Evolutionary conservation across 2,888 invertebrate species (phyloP).

Genomic region (Yponomeuta plumbellus): DNA sequence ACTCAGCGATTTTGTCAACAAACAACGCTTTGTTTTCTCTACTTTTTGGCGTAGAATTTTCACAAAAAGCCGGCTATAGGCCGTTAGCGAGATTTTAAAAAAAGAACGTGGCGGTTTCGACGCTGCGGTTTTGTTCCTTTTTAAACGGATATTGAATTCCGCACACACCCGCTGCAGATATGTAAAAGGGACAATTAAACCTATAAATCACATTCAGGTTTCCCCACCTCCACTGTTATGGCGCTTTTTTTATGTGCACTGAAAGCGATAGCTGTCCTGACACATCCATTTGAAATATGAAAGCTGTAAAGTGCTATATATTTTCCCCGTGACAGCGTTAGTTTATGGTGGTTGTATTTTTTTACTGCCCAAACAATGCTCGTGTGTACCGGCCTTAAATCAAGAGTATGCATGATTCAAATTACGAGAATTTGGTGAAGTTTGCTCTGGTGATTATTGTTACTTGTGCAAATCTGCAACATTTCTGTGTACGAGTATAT

Average conservation of each 20-base stretch:
- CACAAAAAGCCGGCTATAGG: slow-evolving; percentile 19
- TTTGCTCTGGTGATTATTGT: no score
- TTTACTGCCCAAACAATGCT: slow-evolving; percentile 42
- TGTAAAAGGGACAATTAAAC: slow-evolving; percentile 65
- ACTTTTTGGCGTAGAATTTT: slow-evolving; percentile 25
- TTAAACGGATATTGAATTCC: slow-evolving; percentile 66
- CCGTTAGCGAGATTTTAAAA: slow-evolving; percentile 20
- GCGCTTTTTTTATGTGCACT: slow-evolving; percentile 50
- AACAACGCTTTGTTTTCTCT: slow-evolving; percentile 25
- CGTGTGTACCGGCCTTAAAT: slow-evolving; percentile 56
- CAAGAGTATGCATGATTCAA: slow-evolving; percentile 19
- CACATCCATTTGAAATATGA: slow-evolving; percentile 67
- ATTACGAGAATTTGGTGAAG: not conserved
- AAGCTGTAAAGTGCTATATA: slow-evolving; percentile 63
- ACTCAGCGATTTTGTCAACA: slow-evolving; percentile 7
- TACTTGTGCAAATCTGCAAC: no score
- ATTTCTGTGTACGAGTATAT: no score
- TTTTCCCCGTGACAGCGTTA: slow-evolving; percentile 47
- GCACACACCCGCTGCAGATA: slow-evolving; percentile 36
- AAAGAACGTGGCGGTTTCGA: slow-evolving; percentile 37
- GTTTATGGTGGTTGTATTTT: slow-evolving; percentile 60
- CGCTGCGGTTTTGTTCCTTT: slow-evolving; percentile 37
- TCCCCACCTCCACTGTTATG: slow-evolving; percentile 41
- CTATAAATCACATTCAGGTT: slow-evolving; percentile 62
- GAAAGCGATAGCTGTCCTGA: slow-evolving; percentile 47